Evolutionary conservation across 2,797 vertebrate genomes (phyloP), one percentile per base, ranked within the genome.

Genomic region (Champsocephalus gunnari): DNA sequence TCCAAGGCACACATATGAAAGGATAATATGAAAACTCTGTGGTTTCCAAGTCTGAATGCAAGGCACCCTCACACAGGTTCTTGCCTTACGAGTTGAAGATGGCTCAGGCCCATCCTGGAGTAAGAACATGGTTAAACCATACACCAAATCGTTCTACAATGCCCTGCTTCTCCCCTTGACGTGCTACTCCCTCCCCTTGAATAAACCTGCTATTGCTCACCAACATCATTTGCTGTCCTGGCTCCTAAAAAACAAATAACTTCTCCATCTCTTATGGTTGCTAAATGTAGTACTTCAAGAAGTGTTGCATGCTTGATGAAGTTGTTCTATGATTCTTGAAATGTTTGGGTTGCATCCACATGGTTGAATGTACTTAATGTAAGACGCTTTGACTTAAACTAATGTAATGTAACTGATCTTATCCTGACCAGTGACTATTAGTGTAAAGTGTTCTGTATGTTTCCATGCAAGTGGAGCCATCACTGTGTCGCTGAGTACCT

Each of bases 351-450:
- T 60, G 19, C 21, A 64, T 50, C 28, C 8, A 64, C 61, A 51
- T 21, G 12, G 17, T 9, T 19, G 28, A 9, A 49, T 49, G 47
- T 24, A 50, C 57, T 58, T 58, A 43, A 12, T 12, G 6, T 48
- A 14, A 34, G 17, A 12, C 6, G 7, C 28, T 50, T n/a, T 5
- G 28, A 28, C 12, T 43, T 13, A 9, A 38, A 59, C 1, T 41
- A 12, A 11, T 38, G 9, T 1, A 53, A 58, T 58, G 45, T 1
- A 34, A 62, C 41, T 21, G 21, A n/a, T 53, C 51, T 50, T 17
- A 17, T 61, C 8, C 43, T 66, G 21, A 47, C n/a, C 17, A 38
- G 17, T 19, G 41, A 16, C 8, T 21, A 45, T 81, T 60, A 55
- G 5, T 28, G 34, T 38, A 38, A 38, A 38, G 34, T 38, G 41